Evolutionary conservation across 2,797 vertebrate species (phyloP), one percentile per base, ranked within the genome.

Genomic region (Intellagama lesueurii): DNA sequence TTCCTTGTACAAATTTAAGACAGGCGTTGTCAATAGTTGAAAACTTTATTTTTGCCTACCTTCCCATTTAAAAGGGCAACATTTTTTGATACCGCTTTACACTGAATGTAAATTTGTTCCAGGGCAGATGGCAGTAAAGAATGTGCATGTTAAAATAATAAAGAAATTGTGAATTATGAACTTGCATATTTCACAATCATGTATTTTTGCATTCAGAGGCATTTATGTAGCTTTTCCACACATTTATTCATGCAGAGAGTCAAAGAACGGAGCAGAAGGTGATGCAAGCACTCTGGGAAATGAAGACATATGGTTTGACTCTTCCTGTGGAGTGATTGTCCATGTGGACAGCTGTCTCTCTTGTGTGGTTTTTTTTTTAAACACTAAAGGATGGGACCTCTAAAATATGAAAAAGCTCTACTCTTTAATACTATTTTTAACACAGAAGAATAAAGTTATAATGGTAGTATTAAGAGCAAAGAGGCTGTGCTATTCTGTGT

Each of bases 281-380:
- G 69, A 66, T 86, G 30, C 5, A 66, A 40, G 35, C 28, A 3
- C 40, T n/a, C 22, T 64, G 56, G 32, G 73, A 77, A 64, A 66
- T 28, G 84, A 86, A 86, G 30, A 66, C 32, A 66, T 40, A 77
- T 22, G 26, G 0, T 35, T 47, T 66, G 56, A n/a, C 22, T 66
- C n/a, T 82, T 64, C 49, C 69, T 82, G 19, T 76, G 70, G 28
- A 82, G 81, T 44, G 60, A 82, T 82, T 32, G 87, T 82, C 87
- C 35, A 47, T 76, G 35, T 88, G 56, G 52, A 64, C 52, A 76
- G 60, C 66, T 47, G 5, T 60, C 52, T 82, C 19, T 66, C 56
- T n/a, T 80, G 35, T 49, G 14, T n/a, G 44, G 47, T 22, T 12
- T 17, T 14, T 40, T 30, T 76, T 44, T 84, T 6, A 5, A 19